Percentiles rank a stretch among this genome's conserved stretches.
Evolutionary conservation across 2,113 vertebrate genomes (phyloP).

Genomic region (Phoxinus phoxinus): DNA sequence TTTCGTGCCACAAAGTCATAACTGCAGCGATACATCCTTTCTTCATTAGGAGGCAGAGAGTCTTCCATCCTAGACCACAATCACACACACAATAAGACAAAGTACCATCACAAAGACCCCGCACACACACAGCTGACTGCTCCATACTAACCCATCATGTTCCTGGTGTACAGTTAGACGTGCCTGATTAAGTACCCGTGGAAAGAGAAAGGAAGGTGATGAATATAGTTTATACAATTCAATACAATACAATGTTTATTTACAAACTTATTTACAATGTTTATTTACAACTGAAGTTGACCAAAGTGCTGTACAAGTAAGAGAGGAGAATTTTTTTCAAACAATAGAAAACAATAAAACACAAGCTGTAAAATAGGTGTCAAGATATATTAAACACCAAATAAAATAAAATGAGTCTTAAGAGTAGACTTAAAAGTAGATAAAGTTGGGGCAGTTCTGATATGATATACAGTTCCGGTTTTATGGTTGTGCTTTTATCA

Average conservation of each 20-base stretch:
- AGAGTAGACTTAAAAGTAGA: too few relatives aligned
- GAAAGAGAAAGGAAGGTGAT: background rate
- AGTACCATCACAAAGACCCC: background rate
- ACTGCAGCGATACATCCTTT: slow-evolving; percentile 73
- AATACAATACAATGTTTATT: too few relatives aligned
- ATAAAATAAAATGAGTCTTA: too few relatives aligned
- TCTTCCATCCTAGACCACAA: slow-evolving; percentile 32
- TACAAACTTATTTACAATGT: too few relatives aligned
- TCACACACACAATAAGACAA: background rate
- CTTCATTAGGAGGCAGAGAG: slow-evolving; percentile 59
- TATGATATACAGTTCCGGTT: too few relatives aligned
- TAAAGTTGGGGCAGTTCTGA: too few relatives aligned
- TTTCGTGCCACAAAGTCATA: slow-evolving; percentile 90
- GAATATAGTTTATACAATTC: background rate
- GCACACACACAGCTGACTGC: background rate
- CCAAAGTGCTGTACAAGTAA: too few relatives aligned
- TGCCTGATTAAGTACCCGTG: background rate
- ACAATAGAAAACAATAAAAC: too few relatives aligned
- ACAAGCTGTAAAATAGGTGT: too few relatives aligned
- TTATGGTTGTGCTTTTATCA: background rate
- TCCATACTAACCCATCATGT: slow-evolving; percentile 4
- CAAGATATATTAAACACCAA: too few relatives aligned
- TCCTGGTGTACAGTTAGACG: background rate
- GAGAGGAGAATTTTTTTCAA: too few relatives aligned
- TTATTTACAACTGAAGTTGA: too few relatives aligned